These are phyloP conservation scores for Thereva unica DNA, from an alignment of 2,888 invertebrate genomes.

Conservation along the genomic window DNA sequence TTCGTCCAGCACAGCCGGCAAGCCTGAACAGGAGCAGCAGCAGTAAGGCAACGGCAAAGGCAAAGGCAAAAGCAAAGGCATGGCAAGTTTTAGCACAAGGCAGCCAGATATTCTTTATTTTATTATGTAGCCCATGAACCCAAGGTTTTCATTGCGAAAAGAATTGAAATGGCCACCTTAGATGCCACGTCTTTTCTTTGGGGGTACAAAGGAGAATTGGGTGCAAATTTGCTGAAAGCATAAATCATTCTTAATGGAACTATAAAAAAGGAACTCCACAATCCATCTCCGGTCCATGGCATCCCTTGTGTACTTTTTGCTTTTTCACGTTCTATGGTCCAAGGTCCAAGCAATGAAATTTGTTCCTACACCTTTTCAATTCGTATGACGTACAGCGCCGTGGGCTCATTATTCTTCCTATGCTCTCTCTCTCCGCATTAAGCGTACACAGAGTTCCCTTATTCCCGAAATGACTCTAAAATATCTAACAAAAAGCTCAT, in stretches of 20 bases:
- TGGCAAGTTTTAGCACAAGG: no score
- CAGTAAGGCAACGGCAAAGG: no score
- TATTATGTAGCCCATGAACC: no score
- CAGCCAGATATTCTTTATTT: no score
- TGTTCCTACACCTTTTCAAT: conserved; percentile 17
- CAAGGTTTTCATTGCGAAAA: no score
- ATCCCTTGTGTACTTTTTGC: conserved; percentile 13
- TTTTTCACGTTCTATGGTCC: conserved; percentile 4
- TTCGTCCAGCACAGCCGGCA: no score
- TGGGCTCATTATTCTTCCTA: conserved; percentile 24
- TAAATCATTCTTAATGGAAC: conserved; percentile 32
- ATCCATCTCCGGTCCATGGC: conserved; percentile 21
- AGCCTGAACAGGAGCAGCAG: no score
- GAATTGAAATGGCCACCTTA: no score
- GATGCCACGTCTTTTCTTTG: no score
- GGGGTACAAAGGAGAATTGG: conserved; percentile 11
- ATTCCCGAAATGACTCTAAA: conserved; percentile 6
- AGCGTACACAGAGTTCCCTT: conserved; percentile 25
- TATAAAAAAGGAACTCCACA: conserved; percentile 24
- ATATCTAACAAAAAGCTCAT: conserved; percentile 19
- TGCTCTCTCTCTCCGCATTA: conserved; percentile 15
- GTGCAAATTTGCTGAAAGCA: conserved; percentile 26
- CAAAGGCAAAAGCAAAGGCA: no score
- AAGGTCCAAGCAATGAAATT: neutral
- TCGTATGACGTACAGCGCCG: conserved; percentile 15